A percentile compares a stretch with the other conserved stretches of the same genome.
phyloP scores from a whole-genome alignment of 2,113 vertebrate genomes.

The Okapia johnstoni region DNA sequence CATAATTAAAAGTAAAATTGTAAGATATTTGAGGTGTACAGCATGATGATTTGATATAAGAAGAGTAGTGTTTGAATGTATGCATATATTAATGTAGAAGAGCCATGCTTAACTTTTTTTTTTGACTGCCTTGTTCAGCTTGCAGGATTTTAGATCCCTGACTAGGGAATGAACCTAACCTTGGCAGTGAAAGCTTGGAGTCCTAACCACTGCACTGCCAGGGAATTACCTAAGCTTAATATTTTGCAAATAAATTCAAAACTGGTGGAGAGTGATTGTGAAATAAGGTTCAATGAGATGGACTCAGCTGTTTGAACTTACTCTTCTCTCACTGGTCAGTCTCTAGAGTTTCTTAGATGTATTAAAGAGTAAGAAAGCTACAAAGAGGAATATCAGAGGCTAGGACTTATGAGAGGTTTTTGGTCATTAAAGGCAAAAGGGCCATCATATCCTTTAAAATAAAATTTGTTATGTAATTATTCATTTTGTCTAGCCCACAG shows the following conservation, averaged over 20 bases:
- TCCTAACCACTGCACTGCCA: not conserved
- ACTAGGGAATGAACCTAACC: not conserved
- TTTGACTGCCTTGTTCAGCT: not conserved
- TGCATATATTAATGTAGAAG: not conserved
- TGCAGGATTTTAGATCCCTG: not conserved
- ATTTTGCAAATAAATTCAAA: not conserved
- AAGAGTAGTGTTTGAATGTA: not conserved
- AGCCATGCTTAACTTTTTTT: not conserved
- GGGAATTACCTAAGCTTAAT: not conserved
- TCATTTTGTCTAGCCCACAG: slow-evolving; percentile 1
- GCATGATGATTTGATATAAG: not conserved
- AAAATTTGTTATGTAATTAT: slow-evolving; percentile 15
- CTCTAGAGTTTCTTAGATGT: not conserved
- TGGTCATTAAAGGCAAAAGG: not conserved
- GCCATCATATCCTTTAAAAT: not conserved
- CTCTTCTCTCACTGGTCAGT: not conserved
- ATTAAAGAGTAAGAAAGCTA: not conserved
- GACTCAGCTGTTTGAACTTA: not conserved
- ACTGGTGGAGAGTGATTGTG: not conserved
- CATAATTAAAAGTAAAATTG: not conserved
- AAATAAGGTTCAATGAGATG: not conserved
- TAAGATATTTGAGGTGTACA: not conserved
- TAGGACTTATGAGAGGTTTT: not conserved
- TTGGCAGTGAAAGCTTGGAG: not conserved
- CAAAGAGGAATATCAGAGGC: not conserved